Percentiles rank a stretch among this genome's conserved stretches.
phyloP scores from a whole-genome alignment of 2,113 vertebrate species.

The Paradisaea rubra region DNA sequence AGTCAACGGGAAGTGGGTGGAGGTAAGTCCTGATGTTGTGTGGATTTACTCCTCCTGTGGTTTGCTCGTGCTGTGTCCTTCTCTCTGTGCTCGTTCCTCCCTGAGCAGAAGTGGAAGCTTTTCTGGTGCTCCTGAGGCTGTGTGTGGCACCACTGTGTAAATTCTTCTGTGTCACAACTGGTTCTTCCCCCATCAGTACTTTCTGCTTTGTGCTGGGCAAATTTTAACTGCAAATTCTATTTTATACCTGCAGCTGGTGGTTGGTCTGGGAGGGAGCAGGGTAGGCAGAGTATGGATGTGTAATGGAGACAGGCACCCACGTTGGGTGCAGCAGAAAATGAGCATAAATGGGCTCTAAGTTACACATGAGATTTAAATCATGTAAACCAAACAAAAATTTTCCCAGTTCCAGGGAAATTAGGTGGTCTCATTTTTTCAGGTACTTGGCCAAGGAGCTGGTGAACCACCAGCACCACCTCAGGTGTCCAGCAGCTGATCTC shows the following conservation, averaged over 20 bases:
- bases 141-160: accelerated
- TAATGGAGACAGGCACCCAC: accelerated
- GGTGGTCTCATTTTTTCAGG: neutral
- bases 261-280: neutral
- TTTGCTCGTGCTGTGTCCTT: neutral
- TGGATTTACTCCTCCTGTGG: neutral
- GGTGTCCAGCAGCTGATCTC: neutral
- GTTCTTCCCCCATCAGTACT: accelerated
- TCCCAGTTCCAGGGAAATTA: neutral
- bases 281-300: neutral
- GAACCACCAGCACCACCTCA: neutral
- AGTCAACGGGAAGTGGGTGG: conserved; percentile 87
- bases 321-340: neutral
- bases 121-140: neutral
- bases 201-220: neutral
- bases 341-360: neutral
- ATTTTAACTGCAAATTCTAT: neutral
- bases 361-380: neutral
- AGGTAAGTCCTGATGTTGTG: conserved; percentile 75
- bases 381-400: neutral
- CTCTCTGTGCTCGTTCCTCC: neutral
- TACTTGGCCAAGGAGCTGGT: neutral
- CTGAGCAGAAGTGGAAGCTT: neutral
- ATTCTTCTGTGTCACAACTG: neutral
- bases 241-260: neutral